Evolutionary conservation across 2,113 vertebrate genomes (phyloP).

Genomic region (Synodontis membranacea): DNA sequence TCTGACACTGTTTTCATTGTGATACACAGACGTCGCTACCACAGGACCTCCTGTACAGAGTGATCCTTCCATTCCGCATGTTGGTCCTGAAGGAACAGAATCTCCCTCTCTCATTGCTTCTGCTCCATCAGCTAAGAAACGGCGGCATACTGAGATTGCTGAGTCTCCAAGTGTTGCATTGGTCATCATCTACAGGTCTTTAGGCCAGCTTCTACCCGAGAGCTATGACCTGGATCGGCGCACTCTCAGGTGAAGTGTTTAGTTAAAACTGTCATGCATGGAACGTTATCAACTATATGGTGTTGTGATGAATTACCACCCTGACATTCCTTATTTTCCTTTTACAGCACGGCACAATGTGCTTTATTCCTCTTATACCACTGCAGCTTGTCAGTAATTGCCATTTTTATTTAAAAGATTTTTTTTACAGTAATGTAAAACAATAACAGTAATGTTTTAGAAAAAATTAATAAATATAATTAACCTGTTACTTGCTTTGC

Average conservation of each 20-base stretch:
- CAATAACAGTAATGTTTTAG: not conserved
- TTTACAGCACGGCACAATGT: not conserved
- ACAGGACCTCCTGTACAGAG: conserved; percentile 62
- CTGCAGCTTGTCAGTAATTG: not conserved
- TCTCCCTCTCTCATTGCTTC: not conserved
- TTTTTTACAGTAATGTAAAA: too few relatives aligned
- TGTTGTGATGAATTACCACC: not conserved
- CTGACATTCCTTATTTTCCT: not conserved
- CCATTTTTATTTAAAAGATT: not conserved
- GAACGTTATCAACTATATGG: not conserved
- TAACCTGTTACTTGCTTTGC: not conserved
- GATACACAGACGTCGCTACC: conserved; percentile 60
- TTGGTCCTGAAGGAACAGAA: conserved; percentile 24
- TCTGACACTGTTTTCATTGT: not conserved
- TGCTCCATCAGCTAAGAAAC: conserved; percentile 63
- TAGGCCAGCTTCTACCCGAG: conserved; percentile 84
- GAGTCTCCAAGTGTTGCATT: conserved; percentile 71
- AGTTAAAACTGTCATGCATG: not conserved
- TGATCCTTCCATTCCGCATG: conserved; percentile 34
- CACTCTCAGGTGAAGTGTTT: conserved; percentile 76
- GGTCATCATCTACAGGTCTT: conserved; percentile 79
- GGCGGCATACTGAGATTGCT: conserved; percentile 68
- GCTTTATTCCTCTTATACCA: not conserved
- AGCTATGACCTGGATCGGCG: conserved; percentile 82
- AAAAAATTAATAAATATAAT: not conserved